Conservation (phyloP, 2,888 invertebrate genomes). For the Calliopum simillimum region DNA sequence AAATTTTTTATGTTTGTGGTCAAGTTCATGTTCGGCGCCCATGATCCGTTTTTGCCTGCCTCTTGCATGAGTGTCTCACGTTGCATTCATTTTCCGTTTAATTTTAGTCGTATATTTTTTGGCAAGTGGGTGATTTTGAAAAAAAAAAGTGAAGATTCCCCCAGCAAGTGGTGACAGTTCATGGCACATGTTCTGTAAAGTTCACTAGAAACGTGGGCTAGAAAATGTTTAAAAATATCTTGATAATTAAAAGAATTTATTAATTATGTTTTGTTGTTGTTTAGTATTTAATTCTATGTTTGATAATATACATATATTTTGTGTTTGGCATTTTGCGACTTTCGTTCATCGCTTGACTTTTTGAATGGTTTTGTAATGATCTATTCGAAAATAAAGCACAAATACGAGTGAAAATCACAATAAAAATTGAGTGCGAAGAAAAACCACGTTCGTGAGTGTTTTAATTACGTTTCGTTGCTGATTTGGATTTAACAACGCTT, state of each 20-base stretch:
- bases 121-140: not conserved
- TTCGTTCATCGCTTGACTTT: not conserved
- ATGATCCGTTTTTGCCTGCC: slow-evolving; percentile 45
- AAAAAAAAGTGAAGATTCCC: not conserved
- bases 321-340: not conserved
- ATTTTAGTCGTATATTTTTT: slow-evolving; percentile 25
- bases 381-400: too few relatives aligned
- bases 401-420: too few relatives aligned
- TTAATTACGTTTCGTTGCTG: too few relatives aligned
- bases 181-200: too few relatives aligned
- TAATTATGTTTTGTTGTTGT: not conserved
- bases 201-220: too few relatives aligned
- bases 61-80: slow-evolving; percentile 1
- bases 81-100: not conserved
- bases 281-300: not conserved
- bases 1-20: slow-evolving; percentile 39
- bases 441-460: too few relatives aligned
- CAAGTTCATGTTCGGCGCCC: slow-evolving; percentile 60
- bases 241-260: not conserved
- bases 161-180: slow-evolving; percentile 15
- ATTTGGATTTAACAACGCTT: too few relatives aligned
- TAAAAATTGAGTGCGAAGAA: too few relatives aligned
- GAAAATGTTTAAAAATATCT: slow-evolving; percentile 2
- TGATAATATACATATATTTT: not conserved
- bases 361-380: too few relatives aligned